Evolutionary conservation across 2,113 vertebrate species (phyloP).

Genomic region (Sorex araneus): DNA sequence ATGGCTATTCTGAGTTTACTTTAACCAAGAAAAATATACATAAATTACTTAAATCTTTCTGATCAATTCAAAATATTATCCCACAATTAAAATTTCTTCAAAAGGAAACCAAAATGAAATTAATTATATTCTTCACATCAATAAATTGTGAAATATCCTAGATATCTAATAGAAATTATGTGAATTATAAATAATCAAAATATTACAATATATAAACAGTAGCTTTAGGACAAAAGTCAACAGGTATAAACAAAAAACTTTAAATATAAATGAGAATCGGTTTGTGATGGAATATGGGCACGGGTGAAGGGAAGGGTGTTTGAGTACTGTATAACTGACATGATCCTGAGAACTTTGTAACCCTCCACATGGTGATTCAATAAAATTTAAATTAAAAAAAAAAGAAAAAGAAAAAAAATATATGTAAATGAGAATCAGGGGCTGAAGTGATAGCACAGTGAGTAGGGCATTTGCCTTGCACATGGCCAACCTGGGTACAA

Average conservation of each 20-base stretch:
- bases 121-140: background rate
- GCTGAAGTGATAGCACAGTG: no score
- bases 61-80: conserved; percentile 50
- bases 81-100: conserved; percentile 8
- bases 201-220: conserved; percentile 45
- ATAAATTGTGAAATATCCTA: no score
- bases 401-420: no score
- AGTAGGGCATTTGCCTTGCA: no score
- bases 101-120: conserved; percentile 53
- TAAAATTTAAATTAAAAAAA: no score
- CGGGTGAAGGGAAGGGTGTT: no score
- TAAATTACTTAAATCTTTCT: conserved; percentile 7
- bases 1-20: conserved; percentile 29
- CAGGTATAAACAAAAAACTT: background rate
- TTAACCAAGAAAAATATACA: conserved; percentile 58
- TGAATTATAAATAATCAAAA: conserved; percentile 40
- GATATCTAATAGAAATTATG: background rate
- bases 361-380: no score
- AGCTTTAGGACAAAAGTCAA: conserved; percentile 10
- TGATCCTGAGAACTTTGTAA: no score
- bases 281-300: no score
- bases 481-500: no score
- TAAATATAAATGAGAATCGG: background rate
- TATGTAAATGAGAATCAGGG: no score
- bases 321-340: no score